These are phyloP conservation scores for Hucho hucho DNA, from an alignment of 2,113 vertebrate genomes.

Conservation along the genomic window DNA sequence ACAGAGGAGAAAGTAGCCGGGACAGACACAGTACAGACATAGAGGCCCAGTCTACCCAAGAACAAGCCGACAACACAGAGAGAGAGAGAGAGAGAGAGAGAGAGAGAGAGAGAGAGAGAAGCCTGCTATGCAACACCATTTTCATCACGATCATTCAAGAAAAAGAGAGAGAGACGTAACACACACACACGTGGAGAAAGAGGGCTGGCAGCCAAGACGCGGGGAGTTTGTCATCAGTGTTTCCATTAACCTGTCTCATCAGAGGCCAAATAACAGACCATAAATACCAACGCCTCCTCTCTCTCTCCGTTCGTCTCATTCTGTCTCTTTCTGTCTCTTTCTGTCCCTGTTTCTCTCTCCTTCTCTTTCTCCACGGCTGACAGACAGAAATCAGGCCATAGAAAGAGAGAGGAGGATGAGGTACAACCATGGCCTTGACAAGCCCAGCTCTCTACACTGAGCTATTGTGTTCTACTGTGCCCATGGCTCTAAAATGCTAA, in stretches of 20 bases:
- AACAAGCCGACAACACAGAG: neutral
- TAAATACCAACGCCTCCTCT: conserved; percentile 4
- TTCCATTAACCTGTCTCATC: conserved; percentile 23
- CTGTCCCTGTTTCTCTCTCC: conserved; percentile 3
- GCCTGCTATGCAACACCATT: too few relatives aligned
- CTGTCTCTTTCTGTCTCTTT: conserved; percentile 6
- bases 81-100: too few relatives aligned
- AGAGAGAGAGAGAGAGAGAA: too few relatives aligned
- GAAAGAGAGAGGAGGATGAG: neutral
- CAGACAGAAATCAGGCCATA: conserved; percentile 6
- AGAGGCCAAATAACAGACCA: conserved; percentile 12
- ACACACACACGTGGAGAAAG: neutral
- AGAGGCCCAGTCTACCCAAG: neutral
- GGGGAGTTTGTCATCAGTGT: conserved; percentile 18
- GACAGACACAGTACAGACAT: neutral
- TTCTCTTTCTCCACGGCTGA: neutral
- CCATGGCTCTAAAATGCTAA: neutral
- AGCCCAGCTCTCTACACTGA: neutral
- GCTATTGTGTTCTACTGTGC: neutral
- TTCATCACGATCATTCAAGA: too few relatives aligned
- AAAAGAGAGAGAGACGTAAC: too few relatives aligned
- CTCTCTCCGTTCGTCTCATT: neutral
- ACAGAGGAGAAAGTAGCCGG: too few relatives aligned
- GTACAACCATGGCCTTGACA: neutral
- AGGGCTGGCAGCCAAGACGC: neutral